Conservation (phyloP, 2,888 invertebrate species). For the Scaptomyza caliginosa region DNA sequence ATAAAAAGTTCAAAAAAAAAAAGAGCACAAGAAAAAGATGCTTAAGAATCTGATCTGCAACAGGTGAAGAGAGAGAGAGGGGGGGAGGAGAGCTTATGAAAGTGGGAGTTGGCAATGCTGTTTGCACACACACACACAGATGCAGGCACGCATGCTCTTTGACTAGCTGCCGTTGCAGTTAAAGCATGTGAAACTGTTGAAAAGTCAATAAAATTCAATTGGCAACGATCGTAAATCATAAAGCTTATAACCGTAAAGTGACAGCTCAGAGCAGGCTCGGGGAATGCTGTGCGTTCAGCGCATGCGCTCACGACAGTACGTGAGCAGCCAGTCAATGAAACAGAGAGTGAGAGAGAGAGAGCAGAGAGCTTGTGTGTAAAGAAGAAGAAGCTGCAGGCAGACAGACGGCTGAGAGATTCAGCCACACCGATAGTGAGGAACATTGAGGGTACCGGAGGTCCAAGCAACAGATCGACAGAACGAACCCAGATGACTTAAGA, state of each 20-base stretch:
- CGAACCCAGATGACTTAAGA: constrained; percentile 17
- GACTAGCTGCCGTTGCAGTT: constrained; percentile 14
- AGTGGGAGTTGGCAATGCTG: constrained; percentile 29
- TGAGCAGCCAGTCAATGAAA: constrained; percentile 69
- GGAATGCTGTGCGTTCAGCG: constrained; percentile 63
- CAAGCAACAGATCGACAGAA: constrained; percentile 25
- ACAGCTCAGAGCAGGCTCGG: constrained; percentile 74
- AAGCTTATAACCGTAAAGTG: constrained; percentile 81
- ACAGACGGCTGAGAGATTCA: constrained; percentile 30
- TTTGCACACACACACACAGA: not conserved
- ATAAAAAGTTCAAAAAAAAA: no score
- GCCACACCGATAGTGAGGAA: constrained; percentile 58
- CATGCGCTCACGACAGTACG: constrained; percentile 66
- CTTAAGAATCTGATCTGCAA: not conserved
- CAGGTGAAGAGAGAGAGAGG: not conserved
- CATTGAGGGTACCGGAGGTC: constrained; percentile 51
- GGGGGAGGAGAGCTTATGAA: constrained; percentile 3
- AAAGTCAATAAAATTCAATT: constrained; percentile 81
- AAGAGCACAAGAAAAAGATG: constrained; percentile 15
- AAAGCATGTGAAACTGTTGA: constrained; percentile 70
- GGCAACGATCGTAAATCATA: constrained; percentile 82
- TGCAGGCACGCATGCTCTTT: not conserved
- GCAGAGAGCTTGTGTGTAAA: not conserved
- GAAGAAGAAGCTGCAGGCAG: constrained; percentile 7
- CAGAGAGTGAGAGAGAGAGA: not conserved